phyloP scores from a whole-genome alignment of 2,797 vertebrate species.

The Chelidonichthys spinosus region DNA sequence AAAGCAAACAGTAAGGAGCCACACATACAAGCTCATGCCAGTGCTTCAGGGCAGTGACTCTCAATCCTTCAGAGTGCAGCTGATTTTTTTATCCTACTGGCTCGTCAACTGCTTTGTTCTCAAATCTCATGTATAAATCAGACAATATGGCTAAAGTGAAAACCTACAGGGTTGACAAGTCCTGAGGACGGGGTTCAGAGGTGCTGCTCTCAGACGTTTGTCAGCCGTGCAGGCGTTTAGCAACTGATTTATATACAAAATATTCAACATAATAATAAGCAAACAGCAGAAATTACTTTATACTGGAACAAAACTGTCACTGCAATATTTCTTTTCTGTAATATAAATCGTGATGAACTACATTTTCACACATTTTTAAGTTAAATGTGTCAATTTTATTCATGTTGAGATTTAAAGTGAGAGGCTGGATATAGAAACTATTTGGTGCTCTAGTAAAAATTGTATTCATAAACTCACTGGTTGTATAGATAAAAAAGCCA shows the following conservation, averaged over 20 bases:
- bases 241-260: neutral
- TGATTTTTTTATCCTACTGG: slow-evolving; percentile 10
- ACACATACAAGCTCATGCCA: slow-evolving; percentile 11
- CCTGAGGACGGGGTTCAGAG: slow-evolving; percentile 6
- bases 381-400: too few relatives aligned
- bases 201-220: slow-evolving; percentile 15
- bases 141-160: slow-evolving; percentile 35
- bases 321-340: too few relatives aligned
- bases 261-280: neutral
- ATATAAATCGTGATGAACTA: too few relatives aligned
- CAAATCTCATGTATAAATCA: slow-evolving; percentile 22
- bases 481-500: too few relatives aligned
- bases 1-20: slow-evolving; percentile 18
- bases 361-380: too few relatives aligned
- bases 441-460: too few relatives aligned
- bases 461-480: too few relatives aligned
- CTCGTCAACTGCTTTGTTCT: slow-evolving; percentile 20
- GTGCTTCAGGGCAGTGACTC: slow-evolving; percentile 20
- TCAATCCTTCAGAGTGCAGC: slow-evolving; percentile 11
- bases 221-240: neutral
- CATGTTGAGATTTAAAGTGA: too few relatives aligned
- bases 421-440: too few relatives aligned
- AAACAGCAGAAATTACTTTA: neutral
- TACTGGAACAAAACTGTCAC: too few relatives aligned
- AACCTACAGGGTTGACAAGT: neutral